Evolutionary conservation across 2,797 vertebrate species (phyloP), one percentile per base, ranked within the genome.

Genomic region (Silurus aristotelis): DNA sequence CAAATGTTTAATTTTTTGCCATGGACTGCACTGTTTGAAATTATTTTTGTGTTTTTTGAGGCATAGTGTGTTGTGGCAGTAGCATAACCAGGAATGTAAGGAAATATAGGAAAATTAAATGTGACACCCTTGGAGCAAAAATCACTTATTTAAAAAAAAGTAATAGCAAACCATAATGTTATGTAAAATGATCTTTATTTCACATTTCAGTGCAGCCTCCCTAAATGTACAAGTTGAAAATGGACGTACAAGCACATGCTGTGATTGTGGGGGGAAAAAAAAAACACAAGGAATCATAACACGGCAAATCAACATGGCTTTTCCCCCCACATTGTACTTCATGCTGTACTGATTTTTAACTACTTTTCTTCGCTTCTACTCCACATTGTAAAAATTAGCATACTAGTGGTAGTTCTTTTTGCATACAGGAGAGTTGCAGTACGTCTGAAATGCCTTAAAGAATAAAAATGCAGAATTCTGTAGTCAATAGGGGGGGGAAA

Each of bases 111-210:
- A 38, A 38, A 38, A 38, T 38, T 38, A 4, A 0, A 38, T 38
- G 38, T 4, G 4, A 38, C 38, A 38, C 38, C 38, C 38, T 38
- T 38, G 38, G 38, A 13, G 31, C 17, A 64, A 14, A 48, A 48
- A 5, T 15, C 58, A 38, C 10, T 2, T 17, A 27, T 1, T 13
- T 14, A 67, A 66, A 46, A 66, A 66, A 17, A 3, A 15, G 6
- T 22, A 14, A n/a, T 38, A 15, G 20, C 38, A 19, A 27, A 25
- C 43, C 0, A 7, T 52, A 63, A 71, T 0, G 22, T 86, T 80
- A 92, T 93, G 89, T 92, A 93, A 95, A 94, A 95, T 91, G 91
- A 93, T 90, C 85, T 96, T 96, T 95, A 95, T 95, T 96, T 90
- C 92, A 94, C 91, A 94, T 93, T 92, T 85, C 85, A 89, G 90